Conservation (phyloP, 37 sponge, comb jelly and placozoan genomes). For the Chondrilla cf. caribensis region DNA sequence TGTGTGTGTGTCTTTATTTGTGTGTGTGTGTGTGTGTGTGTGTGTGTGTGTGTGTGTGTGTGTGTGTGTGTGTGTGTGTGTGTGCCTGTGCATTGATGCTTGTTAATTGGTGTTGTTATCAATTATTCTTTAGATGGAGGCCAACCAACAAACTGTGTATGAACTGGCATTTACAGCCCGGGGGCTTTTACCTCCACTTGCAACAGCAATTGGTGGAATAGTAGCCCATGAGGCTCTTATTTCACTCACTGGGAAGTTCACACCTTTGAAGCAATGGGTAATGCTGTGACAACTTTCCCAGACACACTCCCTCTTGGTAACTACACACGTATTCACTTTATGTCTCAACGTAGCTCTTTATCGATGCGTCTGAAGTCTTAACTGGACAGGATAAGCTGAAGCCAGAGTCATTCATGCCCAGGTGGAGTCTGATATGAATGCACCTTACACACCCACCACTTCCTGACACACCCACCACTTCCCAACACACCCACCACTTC, state of each 20-base stretch:
- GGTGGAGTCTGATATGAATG: slow-evolving; percentile 15
- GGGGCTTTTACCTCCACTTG: slow-evolving; percentile 73
- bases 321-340: slow-evolving; percentile 14
- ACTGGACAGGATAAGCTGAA: slow-evolving; percentile 24
- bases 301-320: not conserved
- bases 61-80: not conserved
- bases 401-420: slow-evolving; percentile 17
- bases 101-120: not conserved
- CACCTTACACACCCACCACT: not conserved
- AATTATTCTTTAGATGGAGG: not conserved
- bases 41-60: slow-evolving; percentile 7
- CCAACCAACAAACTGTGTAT: slow-evolving; percentile 35
- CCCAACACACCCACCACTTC: too few relatives aligned
- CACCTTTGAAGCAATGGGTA: slow-evolving; percentile 92
- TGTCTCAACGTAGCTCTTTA: slow-evolving; percentile 35
- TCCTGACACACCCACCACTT: too few relatives aligned
- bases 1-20: not conserved
- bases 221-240: slow-evolving; percentile 95
- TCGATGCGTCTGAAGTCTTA: slow-evolving; percentile 60
- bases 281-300: not conserved
- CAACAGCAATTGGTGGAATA: slow-evolving; percentile 78
- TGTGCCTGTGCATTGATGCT: not conserved
- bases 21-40: slow-evolving; percentile 12
- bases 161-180: slow-evolving; percentile 45
- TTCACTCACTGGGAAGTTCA: slow-evolving; percentile 90